Conservation (phyloP, 2,888 invertebrate species). For the Uloborus plumipes region DNA sequence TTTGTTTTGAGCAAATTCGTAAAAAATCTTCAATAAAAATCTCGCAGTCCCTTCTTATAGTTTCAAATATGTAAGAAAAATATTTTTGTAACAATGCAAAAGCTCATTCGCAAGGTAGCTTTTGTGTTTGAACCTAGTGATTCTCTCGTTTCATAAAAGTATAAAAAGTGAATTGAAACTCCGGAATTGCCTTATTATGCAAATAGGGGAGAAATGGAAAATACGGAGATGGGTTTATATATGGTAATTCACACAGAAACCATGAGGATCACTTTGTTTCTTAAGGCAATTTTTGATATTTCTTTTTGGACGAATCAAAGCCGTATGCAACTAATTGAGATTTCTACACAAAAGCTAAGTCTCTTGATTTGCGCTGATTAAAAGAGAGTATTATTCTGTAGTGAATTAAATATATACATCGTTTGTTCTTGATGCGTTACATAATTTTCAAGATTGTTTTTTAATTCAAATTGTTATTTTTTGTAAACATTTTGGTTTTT, state of each 20-base stretch:
- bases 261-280: not conserved
- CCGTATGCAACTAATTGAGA: too few relatives aligned
- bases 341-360: too few relatives aligned
- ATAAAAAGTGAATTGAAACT: constrained; percentile 39
- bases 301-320: too few relatives aligned
- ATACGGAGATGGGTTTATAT: constrained; percentile 14
- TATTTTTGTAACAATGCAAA: constrained; percentile 15
- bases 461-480: too few relatives aligned
- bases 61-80: constrained; percentile 17
- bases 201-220: constrained; percentile 20
- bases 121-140: constrained; percentile 21
- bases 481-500: too few relatives aligned
- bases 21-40: constrained; percentile 26
- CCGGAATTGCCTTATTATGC: constrained; percentile 49
- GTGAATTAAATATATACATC: too few relatives aligned
- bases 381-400: too few relatives aligned
- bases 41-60: constrained; percentile 12
- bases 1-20: constrained; percentile 9
- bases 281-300: too few relatives aligned
- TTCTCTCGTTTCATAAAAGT: constrained; percentile 20
- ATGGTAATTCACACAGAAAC: constrained; percentile 33
- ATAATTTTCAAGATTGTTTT: too few relatives aligned
- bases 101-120: constrained; percentile 12
- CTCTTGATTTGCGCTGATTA: too few relatives aligned
- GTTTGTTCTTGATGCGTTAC: too few relatives aligned